phyloP scores from a whole-genome alignment of 2,888 invertebrate species.

The Leucania comma region DNA sequence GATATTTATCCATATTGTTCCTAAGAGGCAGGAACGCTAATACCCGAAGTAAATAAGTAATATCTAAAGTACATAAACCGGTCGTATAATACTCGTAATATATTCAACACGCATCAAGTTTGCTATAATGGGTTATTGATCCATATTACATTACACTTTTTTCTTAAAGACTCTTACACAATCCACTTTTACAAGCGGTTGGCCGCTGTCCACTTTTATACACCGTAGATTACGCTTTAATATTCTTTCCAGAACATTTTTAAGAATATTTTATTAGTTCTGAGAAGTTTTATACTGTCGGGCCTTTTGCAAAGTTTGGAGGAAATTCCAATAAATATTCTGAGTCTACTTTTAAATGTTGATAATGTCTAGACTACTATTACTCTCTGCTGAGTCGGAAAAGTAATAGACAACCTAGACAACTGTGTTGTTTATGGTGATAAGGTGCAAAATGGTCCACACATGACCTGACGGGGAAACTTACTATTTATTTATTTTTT shows the following conservation, averaged over 20 bases:
- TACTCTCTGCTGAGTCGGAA: too few relatives aligned
- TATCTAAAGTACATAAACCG: conserved; percentile 13
- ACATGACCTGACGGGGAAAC: too few relatives aligned
- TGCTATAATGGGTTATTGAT: conserved; percentile 60
- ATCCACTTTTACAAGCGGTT: conserved; percentile 34
- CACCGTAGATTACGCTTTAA: conserved; percentile 57
- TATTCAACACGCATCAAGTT: conserved; percentile 47
- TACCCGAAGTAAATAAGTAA: neutral
- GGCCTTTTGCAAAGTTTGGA: conserved; percentile 36
- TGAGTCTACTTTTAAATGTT: neutral
- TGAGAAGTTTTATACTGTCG: conserved; percentile 45
- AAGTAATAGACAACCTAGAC: too few relatives aligned
- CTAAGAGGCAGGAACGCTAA: neutral
- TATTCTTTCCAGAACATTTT: conserved; percentile 55
- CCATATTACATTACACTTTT: conserved; percentile 51
- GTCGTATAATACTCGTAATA: conserved; percentile 19
- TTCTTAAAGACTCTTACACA: conserved; percentile 25
- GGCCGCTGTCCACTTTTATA: conserved; percentile 49
- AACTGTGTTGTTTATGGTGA: too few relatives aligned
- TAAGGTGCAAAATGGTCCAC: too few relatives aligned
- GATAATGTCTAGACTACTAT: neutral
- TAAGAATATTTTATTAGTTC: conserved; percentile 46
- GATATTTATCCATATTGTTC: too few relatives aligned
- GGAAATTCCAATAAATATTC: conserved; percentile 30
- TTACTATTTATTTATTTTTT: too few relatives aligned